Evolutionary conservation across 2,888 invertebrate species (phyloP), one percentile per base, ranked within the genome.

Genomic region (Frankliniella intonsa): DNA sequence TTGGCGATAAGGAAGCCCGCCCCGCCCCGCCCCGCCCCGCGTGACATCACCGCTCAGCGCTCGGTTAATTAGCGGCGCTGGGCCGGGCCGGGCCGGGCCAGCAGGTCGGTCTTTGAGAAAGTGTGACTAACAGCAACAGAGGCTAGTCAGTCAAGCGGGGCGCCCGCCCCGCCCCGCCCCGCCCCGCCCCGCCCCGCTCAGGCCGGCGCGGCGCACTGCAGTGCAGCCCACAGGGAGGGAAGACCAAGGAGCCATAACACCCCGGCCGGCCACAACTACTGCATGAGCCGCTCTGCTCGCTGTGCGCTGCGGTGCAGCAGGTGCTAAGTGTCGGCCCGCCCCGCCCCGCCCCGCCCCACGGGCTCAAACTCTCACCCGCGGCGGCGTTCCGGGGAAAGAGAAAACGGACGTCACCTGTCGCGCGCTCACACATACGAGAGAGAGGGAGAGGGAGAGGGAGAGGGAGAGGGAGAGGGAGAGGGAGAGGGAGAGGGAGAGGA

Each of bases 391-490:
- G 55, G 14, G 55, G 55, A 55, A 17, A 17, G 14, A 55, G 55
- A 17, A 55, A 17, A 17, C 14, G 55, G 38, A 38, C 38, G 38
- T 38, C 38, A 38, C 38, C 38, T 38, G 38, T 38, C 38, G 38
- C 38, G 38, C 38, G 38, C 38, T 38, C 38, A 38, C 38, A 38
- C 38, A 69, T 69, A 51, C 25, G 55, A 27, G 38, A 81, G 2
- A 76, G n/a, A 69, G 38, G 10, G 69, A 69, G 69, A 27, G 3
- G 25, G 76, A 81, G 69, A 50, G 62, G 50, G 50, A 81, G 79
- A 81, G 51, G 81, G 27, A 80, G 81, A 80, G 81, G 55, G 81
- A 82, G 51, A 65, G 79, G 81, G 69, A 49, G 55, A 55, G 55
- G 7, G 55, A 55, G 55, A 55, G 3, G 7, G 55, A 55, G 55